These are phyloP conservation scores for Drosophila ogumai DNA, from an alignment of 1,140 invertebrate genomes.

Conservation along the genomic window DNA sequence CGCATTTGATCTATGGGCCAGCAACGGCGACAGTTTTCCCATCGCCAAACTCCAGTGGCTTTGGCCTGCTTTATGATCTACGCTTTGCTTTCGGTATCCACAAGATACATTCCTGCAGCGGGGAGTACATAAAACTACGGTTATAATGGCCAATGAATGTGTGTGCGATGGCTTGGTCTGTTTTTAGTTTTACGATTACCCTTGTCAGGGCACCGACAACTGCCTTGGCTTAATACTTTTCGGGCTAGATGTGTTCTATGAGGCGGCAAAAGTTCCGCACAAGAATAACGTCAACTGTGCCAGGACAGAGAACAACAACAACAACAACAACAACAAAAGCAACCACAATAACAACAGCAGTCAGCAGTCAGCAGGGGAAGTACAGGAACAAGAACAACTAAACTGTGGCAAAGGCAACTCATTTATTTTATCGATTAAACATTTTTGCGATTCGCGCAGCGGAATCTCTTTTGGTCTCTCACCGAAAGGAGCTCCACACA, in stretches of 20 bases:
- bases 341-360: slow-evolving; percentile 18
- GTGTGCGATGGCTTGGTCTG: not conserved
- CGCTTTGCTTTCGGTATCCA: slow-evolving; percentile 15
- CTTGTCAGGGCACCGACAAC: slow-evolving; percentile 17
- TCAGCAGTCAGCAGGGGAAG: slow-evolving; percentile 12
- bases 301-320: slow-evolving; percentile 11
- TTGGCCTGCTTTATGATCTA: slow-evolving; percentile 25
- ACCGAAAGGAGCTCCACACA: slow-evolving; percentile 31
- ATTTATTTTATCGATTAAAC: slow-evolving; percentile 84
- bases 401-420: slow-evolving; percentile 74
- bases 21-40: slow-evolving; percentile 23
- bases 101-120: slow-evolving; percentile 32
- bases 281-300: slow-evolving; percentile 77
- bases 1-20: slow-evolving; percentile 40
- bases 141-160: slow-evolving; percentile 26
- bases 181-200: slow-evolving; percentile 63
- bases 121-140: slow-evolving; percentile 43
- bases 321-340: slow-evolving; percentile 19
- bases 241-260: slow-evolving; percentile 37
- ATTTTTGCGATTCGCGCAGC: slow-evolving; percentile 83
- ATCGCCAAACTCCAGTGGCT: slow-evolving; percentile 1
- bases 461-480: slow-evolving; percentile 69
- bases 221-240: slow-evolving; percentile 16
- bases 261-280: slow-evolving; percentile 55
- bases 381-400: slow-evolving; percentile 39